phyloP scores from a whole-genome alignment of 1,140 invertebrate genomes.

The Catajapyx aquilonaris region DNA sequence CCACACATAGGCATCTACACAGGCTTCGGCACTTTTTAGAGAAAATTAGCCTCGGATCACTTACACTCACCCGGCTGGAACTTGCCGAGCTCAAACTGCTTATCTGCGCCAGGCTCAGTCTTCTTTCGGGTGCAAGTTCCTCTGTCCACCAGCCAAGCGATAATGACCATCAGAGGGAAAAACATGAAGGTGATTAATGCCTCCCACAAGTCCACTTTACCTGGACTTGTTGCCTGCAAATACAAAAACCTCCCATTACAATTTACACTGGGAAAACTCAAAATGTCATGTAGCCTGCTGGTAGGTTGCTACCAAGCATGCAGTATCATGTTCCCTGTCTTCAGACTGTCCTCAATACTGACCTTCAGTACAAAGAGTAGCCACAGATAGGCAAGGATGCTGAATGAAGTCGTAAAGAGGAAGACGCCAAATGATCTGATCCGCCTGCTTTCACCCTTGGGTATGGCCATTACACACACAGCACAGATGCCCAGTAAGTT shows the following conservation, averaged over 20 bases:
- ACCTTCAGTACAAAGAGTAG: slow-evolving; percentile 30
- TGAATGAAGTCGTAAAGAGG: slow-evolving; percentile 30
- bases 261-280: too few relatives aligned
- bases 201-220: slow-evolving; percentile 37
- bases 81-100: slow-evolving; percentile 24
- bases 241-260: too few relatives aligned
- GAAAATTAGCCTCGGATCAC: slow-evolving; percentile 12
- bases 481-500: slow-evolving; percentile 35
- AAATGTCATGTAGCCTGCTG: too few relatives aligned
- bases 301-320: too few relatives aligned
- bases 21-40: too few relatives aligned
- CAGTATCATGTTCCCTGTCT: slow-evolving; percentile 8
- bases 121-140: slow-evolving; percentile 15
- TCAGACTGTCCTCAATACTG: too few relatives aligned
- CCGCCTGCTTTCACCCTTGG: slow-evolving; percentile 23
- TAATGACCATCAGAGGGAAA: slow-evolving; percentile 30
- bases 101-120: slow-evolving; percentile 14
- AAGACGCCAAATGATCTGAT: slow-evolving; percentile 30
- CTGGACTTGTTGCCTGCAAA: too few relatives aligned
- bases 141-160: slow-evolving; percentile 30
- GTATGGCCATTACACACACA: slow-evolving; percentile 32
- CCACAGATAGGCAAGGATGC: slow-evolving; percentile 42
- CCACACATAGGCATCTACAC: too few relatives aligned
- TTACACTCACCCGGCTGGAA: slow-evolving; percentile 20
- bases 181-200: slow-evolving; percentile 34